These are phyloP conservation scores for Chymomyza procnemis DNA, from an alignment of 2,888 invertebrate genomes.

Conservation along the genomic window DNA sequence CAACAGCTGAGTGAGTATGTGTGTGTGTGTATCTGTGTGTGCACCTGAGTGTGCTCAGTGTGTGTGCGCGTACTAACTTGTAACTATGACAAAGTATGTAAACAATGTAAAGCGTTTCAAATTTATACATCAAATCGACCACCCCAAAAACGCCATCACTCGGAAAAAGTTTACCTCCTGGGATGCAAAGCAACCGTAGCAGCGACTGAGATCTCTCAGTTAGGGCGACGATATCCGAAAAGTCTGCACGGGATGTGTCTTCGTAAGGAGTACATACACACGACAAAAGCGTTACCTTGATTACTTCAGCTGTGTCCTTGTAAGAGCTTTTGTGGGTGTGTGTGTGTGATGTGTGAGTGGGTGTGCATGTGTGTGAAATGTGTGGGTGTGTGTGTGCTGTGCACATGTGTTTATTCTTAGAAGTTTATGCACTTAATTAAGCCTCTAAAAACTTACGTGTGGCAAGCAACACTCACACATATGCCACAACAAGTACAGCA, in stretches of 20 bases:
- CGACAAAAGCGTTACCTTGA: background rate
- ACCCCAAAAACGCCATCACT: conserved; percentile 47
- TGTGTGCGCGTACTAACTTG: conserved; percentile 2
- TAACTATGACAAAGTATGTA: conserved; percentile 60
- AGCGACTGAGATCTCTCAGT: conserved; percentile 39
- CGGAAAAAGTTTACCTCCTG: conserved; percentile 7
- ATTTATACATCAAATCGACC: conserved; percentile 49
- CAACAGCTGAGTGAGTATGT: no score
- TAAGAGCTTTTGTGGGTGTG: background rate
- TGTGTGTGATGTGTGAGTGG: background rate
- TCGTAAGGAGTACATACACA: background rate
- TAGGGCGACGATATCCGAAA: background rate
- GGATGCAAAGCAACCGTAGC: conserved; percentile 19
- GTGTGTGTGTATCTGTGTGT: background rate
- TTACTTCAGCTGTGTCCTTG: background rate
- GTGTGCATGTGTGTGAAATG: background rate
- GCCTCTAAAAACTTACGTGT: conserved; percentile 50
- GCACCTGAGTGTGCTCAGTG: background rate
- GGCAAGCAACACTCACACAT: background rate
- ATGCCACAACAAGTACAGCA: conserved; percentile 20
- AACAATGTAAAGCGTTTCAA: conserved; percentile 64
- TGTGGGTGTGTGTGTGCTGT: background rate
- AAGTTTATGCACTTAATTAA: conserved; percentile 69
- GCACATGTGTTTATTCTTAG: conserved; percentile 50
- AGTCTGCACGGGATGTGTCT: background rate